Base-by-base conservation (phyloP, 2,113 vertebrate species). In the Mesocricetus auratus region DNA sequence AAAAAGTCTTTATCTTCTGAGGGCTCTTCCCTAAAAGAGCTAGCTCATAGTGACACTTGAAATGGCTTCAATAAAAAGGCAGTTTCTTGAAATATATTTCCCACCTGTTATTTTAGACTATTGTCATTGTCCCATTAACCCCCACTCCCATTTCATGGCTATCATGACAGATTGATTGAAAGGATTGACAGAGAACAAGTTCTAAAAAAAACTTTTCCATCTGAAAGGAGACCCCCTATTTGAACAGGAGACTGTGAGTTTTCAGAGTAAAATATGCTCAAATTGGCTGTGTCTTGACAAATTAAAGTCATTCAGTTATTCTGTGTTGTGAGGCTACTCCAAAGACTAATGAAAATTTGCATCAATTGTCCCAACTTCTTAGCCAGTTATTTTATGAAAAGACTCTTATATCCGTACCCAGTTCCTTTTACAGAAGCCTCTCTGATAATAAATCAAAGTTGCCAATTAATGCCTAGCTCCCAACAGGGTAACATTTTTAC, bases 151-250 rank as follows among this genome's bases (percentile, higher is more conserved):
- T 31, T n/a, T 77, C 64, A 89, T 78, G 53, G 45, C 66, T 94
- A 93, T 90, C 0, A 1, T 74, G 31, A 92, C 91, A 87, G 39
- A 71, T 16, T 83, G 68, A 91, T 13, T 85, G 86, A 96, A 92
- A 64, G 24, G 21, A 79, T 33, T 47, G 53, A 83, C 7, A 73
- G 45, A 92, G 50, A 93, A 79, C 15, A 82, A 66, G 33, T 71
- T 92, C 64, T 88, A 91, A 95, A 96, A 88, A 86, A 91, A 90
- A 1, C 8, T 77, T 92, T 94, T 66, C n/a, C 90, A 29, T 45
- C 21, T 93, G 62, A 71, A 96, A 96, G 93, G 45, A 58, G 50
- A 87, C 47, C n/a, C n/a, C n/a, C 21, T 11, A 66, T 85, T 16
- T 90, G 36, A 85, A 93, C 86, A 93, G 10, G 91, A 87, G 42